Evolutionary conservation across 2,797 vertebrate species (phyloP), one percentile per base, ranked within the genome.

Genomic region (Halcyon chelicuti): DNA sequence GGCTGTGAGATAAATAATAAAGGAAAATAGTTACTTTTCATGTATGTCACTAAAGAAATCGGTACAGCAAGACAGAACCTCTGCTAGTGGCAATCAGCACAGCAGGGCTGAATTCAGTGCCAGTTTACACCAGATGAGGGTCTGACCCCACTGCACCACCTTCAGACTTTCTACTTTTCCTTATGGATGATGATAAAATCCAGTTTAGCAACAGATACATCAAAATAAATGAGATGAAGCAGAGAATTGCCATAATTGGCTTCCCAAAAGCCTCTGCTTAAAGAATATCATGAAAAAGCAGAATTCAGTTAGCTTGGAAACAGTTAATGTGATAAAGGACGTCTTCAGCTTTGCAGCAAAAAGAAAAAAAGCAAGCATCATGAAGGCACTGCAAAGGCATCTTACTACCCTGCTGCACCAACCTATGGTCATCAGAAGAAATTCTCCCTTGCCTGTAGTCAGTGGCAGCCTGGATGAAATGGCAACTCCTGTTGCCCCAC

Each of bases 261-360:
- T 72, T 87, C 90, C 58, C 67, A 78, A 67, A 74, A 61, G 37
- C 14, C 39, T 93, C 33, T 66, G 72, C 68, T 76, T 77, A 70
- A 61, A 82, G 22, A 84, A 95, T 85, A 86, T 92, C 0, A 65
- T 1, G 3, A 61, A 71, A 86, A 90, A 95, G 52, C 55, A 58
- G 54, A 85, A 66, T 25, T 52, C 49, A 78, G 40, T 51, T 93
- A 92, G 92, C 71, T 81, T 88, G 62, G 93, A 87, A 96, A 81
- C 55, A 77, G 96, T n/a, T 86, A 93, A 89, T 10, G 14, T 60
- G 25, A 55, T 54, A 91, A 90, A 93, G 40, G 22, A 68, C 74
- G 61, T 79, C 57, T 46, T 78, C 66, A 78, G 65, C 58, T 77
- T 79, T 55, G 67, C 79, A 86, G 62, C 33, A 75, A 62, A 67